Conservation (phyloP, 2,888 invertebrate species). For the Heliconius ethilla region DNA sequence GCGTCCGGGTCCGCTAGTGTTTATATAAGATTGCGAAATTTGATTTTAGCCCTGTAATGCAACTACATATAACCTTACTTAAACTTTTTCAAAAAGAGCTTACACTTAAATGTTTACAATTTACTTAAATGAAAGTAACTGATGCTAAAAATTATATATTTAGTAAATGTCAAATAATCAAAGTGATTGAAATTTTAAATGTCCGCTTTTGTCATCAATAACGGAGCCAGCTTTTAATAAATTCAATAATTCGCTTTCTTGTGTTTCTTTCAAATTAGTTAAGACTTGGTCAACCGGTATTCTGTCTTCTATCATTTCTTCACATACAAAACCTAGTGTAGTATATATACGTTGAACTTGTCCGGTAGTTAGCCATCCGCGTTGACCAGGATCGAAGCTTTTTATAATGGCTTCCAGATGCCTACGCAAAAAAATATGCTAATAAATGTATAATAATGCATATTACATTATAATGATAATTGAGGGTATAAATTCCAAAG, state of each 20-base stretch:
- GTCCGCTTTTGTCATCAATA: conserved; percentile 19
- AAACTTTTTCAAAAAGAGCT: neutral
- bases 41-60: no score
- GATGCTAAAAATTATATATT: neutral
- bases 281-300: conserved; percentile 55
- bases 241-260: conserved; percentile 61
- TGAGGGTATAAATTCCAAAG: no score
- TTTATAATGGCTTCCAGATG: conserved; percentile 69
- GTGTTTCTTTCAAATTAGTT: conserved; percentile 52
- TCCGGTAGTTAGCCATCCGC: conserved; percentile 70
- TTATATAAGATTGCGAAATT: no score
- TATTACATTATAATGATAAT: neutral
- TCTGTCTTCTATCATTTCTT: conserved; percentile 54
- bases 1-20: no score
- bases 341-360: conserved; percentile 64
- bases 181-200: neutral
- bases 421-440: conserved; percentile 46
- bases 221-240: conserved; percentile 58
- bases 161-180: neutral
- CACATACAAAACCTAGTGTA: conserved; percentile 61
- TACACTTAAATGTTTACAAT: neutral
- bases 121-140: neutral
- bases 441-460: neutral
- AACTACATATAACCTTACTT: neutral
- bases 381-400: conserved; percentile 73